phyloP scores from a whole-genome alignment of 2,797 vertebrate genomes.

The Mallotus villosus region DNA sequence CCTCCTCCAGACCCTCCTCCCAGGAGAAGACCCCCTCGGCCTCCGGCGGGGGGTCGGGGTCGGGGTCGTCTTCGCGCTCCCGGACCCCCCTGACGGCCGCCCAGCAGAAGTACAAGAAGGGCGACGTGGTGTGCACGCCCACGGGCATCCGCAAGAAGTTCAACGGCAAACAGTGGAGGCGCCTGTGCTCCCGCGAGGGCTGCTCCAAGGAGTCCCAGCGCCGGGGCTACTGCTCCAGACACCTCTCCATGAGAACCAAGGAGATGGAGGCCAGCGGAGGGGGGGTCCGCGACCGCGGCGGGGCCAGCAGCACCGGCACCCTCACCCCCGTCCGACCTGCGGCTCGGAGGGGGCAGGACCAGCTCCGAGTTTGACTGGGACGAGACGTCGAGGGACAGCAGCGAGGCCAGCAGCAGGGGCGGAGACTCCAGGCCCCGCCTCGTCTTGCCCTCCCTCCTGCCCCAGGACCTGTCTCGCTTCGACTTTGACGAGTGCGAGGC shows the following conservation, averaged over 20 bases:
- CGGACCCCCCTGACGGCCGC: conserved; percentile 87
- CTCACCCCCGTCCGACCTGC: conserved; percentile 85
- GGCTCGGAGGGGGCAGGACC: conserved; percentile 72
- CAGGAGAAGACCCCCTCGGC: conserved; percentile 75
- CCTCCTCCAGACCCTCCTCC: conserved; percentile 67
- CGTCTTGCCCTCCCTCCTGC: conserved; percentile 79
- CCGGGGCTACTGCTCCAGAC: conserved; percentile 89
- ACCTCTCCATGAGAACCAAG: conserved; percentile 95
- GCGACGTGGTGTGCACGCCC: conserved; percentile 92
- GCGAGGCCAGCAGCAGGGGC: conserved; percentile 88
- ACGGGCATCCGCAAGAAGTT: conserved; percentile 94
- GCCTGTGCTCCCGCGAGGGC: conserved; percentile 88
- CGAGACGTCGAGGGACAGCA: conserved; percentile 87
- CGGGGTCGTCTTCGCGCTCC: conserved; percentile 78
- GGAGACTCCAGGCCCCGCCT: conserved; percentile 89
- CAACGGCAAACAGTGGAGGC: conserved; percentile 92
- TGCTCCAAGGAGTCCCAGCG: conserved; percentile 94
- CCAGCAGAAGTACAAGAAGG: conserved; percentile 95
- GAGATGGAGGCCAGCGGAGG: conserved; percentile 88
- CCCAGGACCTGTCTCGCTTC: conserved; percentile 86
- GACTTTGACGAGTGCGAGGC: conserved; percentile 95
- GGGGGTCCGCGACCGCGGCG: conserved; percentile 74
- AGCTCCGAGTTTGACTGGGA: conserved; percentile 93
- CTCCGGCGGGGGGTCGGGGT: conserved; percentile 56
- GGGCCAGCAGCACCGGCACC: conserved; percentile 88